These are phyloP conservation scores for Xyrichtys novacula DNA, from an alignment of 2,797 vertebrate species.

Conservation along the genomic window DNA sequence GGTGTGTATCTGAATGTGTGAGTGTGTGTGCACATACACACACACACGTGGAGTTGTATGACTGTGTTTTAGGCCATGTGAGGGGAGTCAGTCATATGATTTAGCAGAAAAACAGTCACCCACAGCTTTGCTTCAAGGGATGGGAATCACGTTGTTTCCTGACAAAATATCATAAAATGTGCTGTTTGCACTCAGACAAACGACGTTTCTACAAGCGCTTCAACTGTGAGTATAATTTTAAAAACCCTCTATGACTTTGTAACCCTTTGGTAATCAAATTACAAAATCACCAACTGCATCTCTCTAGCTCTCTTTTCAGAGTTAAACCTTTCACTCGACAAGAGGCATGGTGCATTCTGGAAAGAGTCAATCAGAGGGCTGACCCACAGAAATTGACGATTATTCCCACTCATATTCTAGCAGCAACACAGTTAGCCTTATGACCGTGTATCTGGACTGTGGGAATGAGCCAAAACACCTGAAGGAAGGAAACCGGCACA, in stretches of 20 bases:
- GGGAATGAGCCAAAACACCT: too few relatives aligned
- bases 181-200: slow-evolving; percentile 13
- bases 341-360: too few relatives aligned
- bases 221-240: slow-evolving; percentile 6
- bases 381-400: too few relatives aligned
- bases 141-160: slow-evolving; percentile 47
- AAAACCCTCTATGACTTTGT: slow-evolving; percentile 10
- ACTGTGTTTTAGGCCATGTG: slow-evolving; percentile 57
- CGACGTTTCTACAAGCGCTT: slow-evolving; percentile 3
- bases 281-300: not conserved
- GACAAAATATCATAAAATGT: slow-evolving; percentile 49
- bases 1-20: slow-evolving; percentile 40
- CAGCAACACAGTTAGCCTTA: too few relatives aligned
- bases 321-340: not conserved
- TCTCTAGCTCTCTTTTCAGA: not conserved
- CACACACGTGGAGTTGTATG: not conserved
- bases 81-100: slow-evolving; percentile 55
- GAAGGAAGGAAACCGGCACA: too few relatives aligned
- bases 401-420: too few relatives aligned
- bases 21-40: not conserved
- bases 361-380: too few relatives aligned
- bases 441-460: too few relatives aligned
- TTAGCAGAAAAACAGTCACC: slow-evolving; percentile 63
- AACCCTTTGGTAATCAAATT: slow-evolving; percentile 5
- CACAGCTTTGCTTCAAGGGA: slow-evolving; percentile 58